A percentile compares a stretch with the other conserved stretches of the same genome.
phyloP scores from a whole-genome alignment of 1,140 invertebrate species.

The Achroia grisella region DNA sequence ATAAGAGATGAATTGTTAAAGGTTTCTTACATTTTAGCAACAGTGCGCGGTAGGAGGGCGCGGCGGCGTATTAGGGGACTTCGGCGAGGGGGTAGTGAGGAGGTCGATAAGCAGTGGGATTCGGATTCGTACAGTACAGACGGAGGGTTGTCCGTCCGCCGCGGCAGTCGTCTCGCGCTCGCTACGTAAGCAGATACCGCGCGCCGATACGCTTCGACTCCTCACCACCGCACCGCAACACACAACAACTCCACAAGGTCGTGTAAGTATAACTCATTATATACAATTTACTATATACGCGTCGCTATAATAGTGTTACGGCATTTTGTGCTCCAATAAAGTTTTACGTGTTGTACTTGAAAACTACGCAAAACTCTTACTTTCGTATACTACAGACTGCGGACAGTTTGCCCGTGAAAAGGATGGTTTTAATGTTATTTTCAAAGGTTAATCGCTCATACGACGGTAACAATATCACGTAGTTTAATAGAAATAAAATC shows the following conservation, averaged over 20 bases:
- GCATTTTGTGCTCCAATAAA: no score
- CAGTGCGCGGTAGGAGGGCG: conserved; percentile 44
- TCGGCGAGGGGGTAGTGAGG: conserved; percentile 30
- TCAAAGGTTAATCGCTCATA: no score
- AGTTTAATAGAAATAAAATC: no score
- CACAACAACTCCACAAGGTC: neutral
- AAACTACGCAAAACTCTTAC: no score
- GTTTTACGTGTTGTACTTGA: no score
- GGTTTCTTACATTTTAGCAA: conserved; percentile 51
- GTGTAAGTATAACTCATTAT: neutral
- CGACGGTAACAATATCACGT: no score
- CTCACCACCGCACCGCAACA: neutral
- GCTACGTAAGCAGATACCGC: neutral
- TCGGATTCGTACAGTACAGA: conserved; percentile 10
- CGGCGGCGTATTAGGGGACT: conserved; percentile 39
- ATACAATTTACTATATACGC: no score
- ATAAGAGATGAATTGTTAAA: conserved; percentile 63
- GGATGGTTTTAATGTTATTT: no score
- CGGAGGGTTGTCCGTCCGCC: conserved; percentile 15
- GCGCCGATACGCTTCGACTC: neutral
- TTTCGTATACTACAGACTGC: no score
- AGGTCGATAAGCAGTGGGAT: conserved; percentile 53
- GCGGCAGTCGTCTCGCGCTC: neutral
- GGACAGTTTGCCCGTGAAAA: no score
- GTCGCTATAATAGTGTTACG: no score